Evolutionary conservation across 92 coral and sea anemone species (phyloP), one percentile per base, ranked within the genome.

Genomic region (Palythoa heliodiscus): DNA sequence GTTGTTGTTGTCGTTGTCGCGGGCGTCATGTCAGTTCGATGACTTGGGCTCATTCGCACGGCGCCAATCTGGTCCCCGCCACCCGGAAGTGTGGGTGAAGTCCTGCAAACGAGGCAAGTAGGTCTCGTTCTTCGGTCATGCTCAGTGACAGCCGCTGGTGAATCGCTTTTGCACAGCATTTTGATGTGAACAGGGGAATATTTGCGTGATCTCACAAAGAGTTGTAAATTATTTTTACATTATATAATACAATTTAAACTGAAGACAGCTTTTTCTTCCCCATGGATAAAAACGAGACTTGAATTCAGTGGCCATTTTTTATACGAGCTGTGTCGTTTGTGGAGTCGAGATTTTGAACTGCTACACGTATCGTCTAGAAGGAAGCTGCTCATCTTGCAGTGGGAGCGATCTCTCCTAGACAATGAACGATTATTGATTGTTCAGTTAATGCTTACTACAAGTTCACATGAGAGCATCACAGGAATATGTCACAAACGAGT

Each of bases 91-190:
- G 69, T 22, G 11, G 71, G 13, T 60, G 83, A 60, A 11, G 53
- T n/a, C 83, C 54, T 78, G 83, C 83, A 78, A 78, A 14, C 83
- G 83, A 78, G 83, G 83, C 83, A 58, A 54, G 16, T 37, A 8
- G 71, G 68, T 19, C 7, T n/a, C 68, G 9, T n/a, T 19, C 23
- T n/a, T 9, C 37, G 71, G 83, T 78, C 83, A 78, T 78, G 83
- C 83, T 78, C 83, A 78, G 83, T 78, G 2, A 11, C 66, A 14
- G 52, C 66, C 82, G 68, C 37, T 78, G 71, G 54, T 78, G 83
- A 78, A 78, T 61, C 71, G 71, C 55, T 78, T 77, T 78, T 78
- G 83, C 83, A 61, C 83, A 61, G 71, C 72, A 60, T 61, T 60
- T 58, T 78, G 69, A 60, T 60, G 55, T 15, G 54, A 17, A 78